Percentiles rank a stretch among this genome's conserved stretches.
Conservation (phyloP, 2,797 vertebrate species). For the Xenentodon cancila region DNA sequence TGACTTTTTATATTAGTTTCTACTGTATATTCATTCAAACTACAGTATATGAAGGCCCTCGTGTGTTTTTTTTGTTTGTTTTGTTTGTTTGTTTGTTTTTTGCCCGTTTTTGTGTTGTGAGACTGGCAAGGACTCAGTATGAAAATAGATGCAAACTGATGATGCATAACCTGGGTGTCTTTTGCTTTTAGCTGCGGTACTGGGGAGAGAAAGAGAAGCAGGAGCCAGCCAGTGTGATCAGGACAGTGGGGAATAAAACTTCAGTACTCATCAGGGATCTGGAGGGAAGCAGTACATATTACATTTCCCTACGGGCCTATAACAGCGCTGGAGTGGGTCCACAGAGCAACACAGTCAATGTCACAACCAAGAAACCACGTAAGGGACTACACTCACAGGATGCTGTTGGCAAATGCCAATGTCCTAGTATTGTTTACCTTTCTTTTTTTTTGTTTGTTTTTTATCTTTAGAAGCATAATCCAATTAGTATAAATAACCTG, state of each 20-base stretch:
- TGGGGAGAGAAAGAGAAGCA: conserved; percentile 88
- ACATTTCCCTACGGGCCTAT: conserved; percentile 88
- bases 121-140: too few species aligned
- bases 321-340: conserved; percentile 93
- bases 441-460: conserved; percentile 1
- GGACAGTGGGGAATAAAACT: conserved; percentile 88
- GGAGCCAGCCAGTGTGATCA: conserved; percentile 86
- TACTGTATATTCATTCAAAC: conserved; percentile 19
- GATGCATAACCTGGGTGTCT: conserved; percentile 18
- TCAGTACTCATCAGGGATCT: conserved; percentile 86
- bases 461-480: not conserved
- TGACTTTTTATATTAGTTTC: conserved; percentile 27
- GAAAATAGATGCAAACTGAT: not conserved
- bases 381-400: conserved; percentile 64
- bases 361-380: conserved; percentile 95
- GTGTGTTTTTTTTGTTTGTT: too few species aligned
- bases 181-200: conserved; percentile 84
- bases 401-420: not conserved
- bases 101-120: too few species aligned
- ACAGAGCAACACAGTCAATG: conserved; percentile 86
- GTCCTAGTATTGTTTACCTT: conserved; percentile 6
- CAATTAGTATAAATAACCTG: conserved; percentile 10
- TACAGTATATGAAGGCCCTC: not conserved
- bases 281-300: conserved; percentile 88
- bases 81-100: too few species aligned